Evolutionary conservation across 1,140 invertebrate genomes (phyloP).

Genomic region (Temnothorax curvispinosus): DNA sequence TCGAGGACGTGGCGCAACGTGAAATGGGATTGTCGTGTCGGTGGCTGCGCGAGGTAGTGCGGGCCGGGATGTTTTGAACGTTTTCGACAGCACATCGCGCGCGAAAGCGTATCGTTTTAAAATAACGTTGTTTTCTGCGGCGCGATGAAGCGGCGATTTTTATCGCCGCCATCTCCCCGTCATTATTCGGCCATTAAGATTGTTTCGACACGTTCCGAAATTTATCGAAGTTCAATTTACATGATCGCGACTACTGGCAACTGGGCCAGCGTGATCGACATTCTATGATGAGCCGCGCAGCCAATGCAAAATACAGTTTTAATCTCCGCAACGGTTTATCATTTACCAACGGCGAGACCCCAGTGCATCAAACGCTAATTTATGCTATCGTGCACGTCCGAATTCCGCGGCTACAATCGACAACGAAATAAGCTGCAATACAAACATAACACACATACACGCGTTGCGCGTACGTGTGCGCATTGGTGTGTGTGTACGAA

Average conservation of each 20-base stretch:
- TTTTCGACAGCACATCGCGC: background rate
- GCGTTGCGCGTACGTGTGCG: background rate
- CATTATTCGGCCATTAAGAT: conserved; percentile 54
- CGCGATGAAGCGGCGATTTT: conserved; percentile 27
- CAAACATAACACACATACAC: background rate
- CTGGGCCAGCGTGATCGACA: conserved; percentile 49
- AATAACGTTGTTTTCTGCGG: background rate
- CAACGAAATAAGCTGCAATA: conserved; percentile 44
- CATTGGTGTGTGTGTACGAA: background rate
- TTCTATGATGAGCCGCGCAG: conserved; percentile 39
- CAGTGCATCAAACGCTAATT: conserved; percentile 59
- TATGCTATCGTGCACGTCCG: conserved; percentile 52
- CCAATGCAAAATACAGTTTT: conserved; percentile 58
- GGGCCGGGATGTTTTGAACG: background rate
- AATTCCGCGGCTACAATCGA: conserved; percentile 54
- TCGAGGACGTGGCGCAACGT: conserved; percentile 19
- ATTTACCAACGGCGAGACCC: conserved; percentile 42
- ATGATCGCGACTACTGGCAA: conserved; percentile 9
- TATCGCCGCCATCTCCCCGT: background rate
- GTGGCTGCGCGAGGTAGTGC: background rate
- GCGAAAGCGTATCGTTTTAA: background rate
- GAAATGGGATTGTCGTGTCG: conserved; percentile 42
- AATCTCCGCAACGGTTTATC: conserved; percentile 57
- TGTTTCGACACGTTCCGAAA: background rate
- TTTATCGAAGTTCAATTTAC: conserved; percentile 41